Conservation (phyloP, 2,888 invertebrate genomes). For the Drosophila conformis region DNA sequence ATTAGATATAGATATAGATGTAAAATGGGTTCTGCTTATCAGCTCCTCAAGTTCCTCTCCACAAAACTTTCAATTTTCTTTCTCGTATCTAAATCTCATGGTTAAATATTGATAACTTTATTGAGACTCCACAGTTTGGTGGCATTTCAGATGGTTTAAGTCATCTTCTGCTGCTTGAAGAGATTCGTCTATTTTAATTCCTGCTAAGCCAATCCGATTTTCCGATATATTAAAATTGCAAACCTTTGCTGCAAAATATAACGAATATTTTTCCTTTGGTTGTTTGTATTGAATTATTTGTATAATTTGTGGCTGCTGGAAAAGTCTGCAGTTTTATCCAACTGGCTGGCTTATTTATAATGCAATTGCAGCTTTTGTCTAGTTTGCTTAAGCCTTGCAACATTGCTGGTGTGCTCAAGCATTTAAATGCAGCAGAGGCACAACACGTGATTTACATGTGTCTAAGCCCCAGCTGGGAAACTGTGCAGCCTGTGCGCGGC, state of each 20-base stretch:
- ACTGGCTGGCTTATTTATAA: slow-evolving; percentile 6
- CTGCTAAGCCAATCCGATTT: neutral
- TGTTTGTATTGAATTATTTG: neutral
- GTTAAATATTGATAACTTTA: neutral
- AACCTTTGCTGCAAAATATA: neutral
- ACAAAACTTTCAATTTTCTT: neutral
- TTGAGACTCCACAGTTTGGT: neutral
- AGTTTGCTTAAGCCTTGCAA: neutral
- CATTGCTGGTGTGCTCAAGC: slow-evolving; percentile 18
- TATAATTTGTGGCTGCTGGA: neutral
- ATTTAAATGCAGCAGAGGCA: slow-evolving; percentile 34
- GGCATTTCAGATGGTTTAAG: neutral
- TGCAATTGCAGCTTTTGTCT: neutral
- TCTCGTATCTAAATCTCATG: neutral
- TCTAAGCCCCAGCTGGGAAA: slow-evolving; percentile 35
- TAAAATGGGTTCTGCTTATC: no score
- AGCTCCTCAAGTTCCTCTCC: neutral
- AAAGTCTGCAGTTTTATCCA: neutral
- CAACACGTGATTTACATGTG: slow-evolving; percentile 66
- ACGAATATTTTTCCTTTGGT: neutral
- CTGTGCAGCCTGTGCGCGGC: slow-evolving; percentile 20
- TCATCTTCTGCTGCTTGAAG: neutral
- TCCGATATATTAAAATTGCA: neutral
- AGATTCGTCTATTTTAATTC: no score
- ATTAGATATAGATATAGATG: no score